These are phyloP conservation scores for Epinephelus moara DNA, from an alignment of 2,113 vertebrate species.

Conservation along the genomic window DNA sequence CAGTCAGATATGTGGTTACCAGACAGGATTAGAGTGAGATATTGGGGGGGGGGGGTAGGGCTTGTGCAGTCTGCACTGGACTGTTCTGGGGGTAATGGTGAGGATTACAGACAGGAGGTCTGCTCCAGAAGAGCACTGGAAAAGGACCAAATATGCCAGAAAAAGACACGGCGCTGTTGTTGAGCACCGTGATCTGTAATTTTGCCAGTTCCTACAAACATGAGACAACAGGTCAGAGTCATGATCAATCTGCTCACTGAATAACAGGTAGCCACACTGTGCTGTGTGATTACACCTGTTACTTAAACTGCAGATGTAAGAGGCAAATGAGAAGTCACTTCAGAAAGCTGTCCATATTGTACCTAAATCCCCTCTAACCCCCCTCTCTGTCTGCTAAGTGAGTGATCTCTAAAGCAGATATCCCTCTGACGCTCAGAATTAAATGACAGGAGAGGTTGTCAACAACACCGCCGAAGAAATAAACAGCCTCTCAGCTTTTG, in stretches of 20 bases:
- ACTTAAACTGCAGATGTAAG: background rate
- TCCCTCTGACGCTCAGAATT: constrained; percentile 29
- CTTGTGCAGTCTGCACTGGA: constrained; percentile 31
- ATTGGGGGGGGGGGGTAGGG: background rate
- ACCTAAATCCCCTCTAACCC: constrained; percentile 39
- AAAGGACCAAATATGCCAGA: constrained; percentile 36
- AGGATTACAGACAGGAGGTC: constrained; percentile 62
- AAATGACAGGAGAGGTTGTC: constrained; percentile 36
- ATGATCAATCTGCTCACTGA: background rate
- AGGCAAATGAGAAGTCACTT: constrained; percentile 1
- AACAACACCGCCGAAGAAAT: constrained; percentile 12
- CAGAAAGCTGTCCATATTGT: constrained; percentile 45
- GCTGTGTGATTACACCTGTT: background rate
- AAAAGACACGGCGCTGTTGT: constrained; percentile 22
- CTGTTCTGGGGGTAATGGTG: constrained; percentile 47
- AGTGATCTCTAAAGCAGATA: constrained; percentile 54
- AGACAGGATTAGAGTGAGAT: constrained; percentile 75
- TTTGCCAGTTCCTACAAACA: constrained; percentile 1
- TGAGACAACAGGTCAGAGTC: background rate
- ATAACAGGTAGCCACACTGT: constrained; percentile 4
- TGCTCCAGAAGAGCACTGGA: constrained; percentile 29
- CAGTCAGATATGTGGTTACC: constrained; percentile 54
- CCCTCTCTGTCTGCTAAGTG: constrained; percentile 36
- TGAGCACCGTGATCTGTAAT: constrained; percentile 16
- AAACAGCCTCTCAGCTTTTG: background rate